A percentile compares a stretch with the other conserved stretches of the same genome.
Conservation (phyloP, 2,113 vertebrate genomes). For the Colistium nudipinnis region DNA sequence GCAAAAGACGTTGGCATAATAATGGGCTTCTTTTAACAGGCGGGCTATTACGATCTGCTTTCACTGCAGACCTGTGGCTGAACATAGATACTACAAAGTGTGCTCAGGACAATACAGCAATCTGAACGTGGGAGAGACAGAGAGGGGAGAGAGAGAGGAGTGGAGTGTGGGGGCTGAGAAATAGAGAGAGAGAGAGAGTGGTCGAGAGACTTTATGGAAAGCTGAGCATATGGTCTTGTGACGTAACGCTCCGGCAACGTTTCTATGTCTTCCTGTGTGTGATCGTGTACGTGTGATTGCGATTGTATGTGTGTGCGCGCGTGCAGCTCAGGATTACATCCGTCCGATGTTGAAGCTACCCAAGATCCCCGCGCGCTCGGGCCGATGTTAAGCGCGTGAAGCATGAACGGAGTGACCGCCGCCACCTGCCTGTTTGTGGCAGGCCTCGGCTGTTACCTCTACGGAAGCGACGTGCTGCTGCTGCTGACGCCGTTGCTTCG, state of each 20-base stretch:
- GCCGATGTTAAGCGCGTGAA: background rate
- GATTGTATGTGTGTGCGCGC: background rate
- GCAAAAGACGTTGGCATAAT: no score
- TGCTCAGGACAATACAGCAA: no score
- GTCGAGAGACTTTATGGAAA: conserved; percentile 13
- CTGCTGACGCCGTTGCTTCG: conserved; percentile 61
- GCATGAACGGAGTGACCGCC: conserved; percentile 62
- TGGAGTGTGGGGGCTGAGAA: background rate
- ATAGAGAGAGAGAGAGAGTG: conserved; percentile 7
- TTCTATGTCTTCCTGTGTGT: background rate
- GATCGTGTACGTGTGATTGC: background rate
- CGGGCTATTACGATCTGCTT: no score
- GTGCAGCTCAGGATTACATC: conserved; percentile 12
- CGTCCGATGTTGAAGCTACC: background rate
- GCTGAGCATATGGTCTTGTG: conserved; percentile 56
- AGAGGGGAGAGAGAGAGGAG: background rate
- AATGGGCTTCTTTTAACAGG: no score
- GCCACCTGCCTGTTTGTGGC: conserved; percentile 74
- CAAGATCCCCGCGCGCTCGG: background rate
- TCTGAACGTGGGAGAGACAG: background rate
- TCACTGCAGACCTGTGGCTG: no score
- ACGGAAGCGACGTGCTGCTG: conserved; percentile 64
- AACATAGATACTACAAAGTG: background rate
- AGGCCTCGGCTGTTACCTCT: conserved; percentile 68
- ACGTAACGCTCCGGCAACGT: conserved; percentile 56